Percentiles rank a stretch among this genome's conserved stretches.
Evolutionary conservation across 2,888 invertebrate species (phyloP).

Genomic region (Amitus sp.): DNA sequence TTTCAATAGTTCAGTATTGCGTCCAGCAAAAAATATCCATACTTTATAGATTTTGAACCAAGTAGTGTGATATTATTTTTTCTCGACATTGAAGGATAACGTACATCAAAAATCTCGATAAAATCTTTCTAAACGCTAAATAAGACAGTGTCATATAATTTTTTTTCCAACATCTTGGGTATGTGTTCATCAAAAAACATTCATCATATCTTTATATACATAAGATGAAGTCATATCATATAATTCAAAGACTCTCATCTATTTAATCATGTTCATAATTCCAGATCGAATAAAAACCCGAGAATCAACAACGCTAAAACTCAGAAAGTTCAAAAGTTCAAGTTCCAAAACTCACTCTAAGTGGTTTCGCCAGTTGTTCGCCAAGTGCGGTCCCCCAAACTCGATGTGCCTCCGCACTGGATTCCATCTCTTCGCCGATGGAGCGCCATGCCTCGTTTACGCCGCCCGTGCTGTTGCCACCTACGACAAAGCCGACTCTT

Average conservation of each 20-base stretch:
- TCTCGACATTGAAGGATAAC: neutral
- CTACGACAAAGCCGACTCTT: constrained; percentile 35
- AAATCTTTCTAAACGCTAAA: too few relatives aligned
- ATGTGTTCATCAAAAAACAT: too few relatives aligned
- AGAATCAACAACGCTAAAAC: too few relatives aligned
- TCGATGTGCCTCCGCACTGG: constrained; percentile 90
- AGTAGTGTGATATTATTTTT: neutral
- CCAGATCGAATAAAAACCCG: neutral
- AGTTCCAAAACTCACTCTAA: constrained; percentile 75
- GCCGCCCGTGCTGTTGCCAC: constrained; percentile 78
- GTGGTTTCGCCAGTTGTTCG: constrained; percentile 91
- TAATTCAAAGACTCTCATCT: too few relatives aligned
- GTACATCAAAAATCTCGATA: too few relatives aligned
- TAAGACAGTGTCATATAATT: too few relatives aligned
- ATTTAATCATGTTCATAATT: neutral
- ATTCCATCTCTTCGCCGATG: constrained; percentile 92
- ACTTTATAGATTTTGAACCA: neutral
- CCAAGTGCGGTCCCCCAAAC: constrained; percentile 80
- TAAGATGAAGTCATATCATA: too few relatives aligned
- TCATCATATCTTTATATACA: too few relatives aligned
- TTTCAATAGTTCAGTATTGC: too few relatives aligned
- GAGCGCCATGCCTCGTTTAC: constrained; percentile 92
- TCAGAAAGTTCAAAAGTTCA: too few relatives aligned
- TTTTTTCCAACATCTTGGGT: too few relatives aligned
- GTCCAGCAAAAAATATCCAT: constrained; percentile 3